Base-by-base conservation (phyloP, 2,888 invertebrate genomes). In the Subacronicta megacephala region DNA sequence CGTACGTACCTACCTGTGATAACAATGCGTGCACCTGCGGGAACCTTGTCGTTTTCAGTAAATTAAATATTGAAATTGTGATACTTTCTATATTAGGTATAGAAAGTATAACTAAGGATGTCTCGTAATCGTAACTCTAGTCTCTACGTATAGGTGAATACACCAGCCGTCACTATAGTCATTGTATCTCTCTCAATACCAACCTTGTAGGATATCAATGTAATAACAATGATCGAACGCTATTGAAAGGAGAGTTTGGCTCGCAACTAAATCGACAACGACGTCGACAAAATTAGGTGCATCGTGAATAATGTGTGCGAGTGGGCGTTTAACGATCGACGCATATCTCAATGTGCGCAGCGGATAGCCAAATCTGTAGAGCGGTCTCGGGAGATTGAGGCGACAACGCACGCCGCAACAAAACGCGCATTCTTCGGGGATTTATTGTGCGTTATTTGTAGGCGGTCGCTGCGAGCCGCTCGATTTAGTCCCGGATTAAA, bases 371-470 rank as follows among this genome's bases (percentile, higher is more conserved):
- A 81, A 80, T 82, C 67, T 74, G 81, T 78, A 74, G 73, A 80
- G 79, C 80, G 81, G 78, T 80, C 81, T 81, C 81, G 65, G 60
- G 85, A 84, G 82, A 82, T 77, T 74, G 79, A 74, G 74, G 61
- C 65, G 62, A 71, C 55, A 71, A 61, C 70, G 70, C 62, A 67
- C 64, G 63, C 58, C 62, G 68, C 72, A 73, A 79, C 81, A 78
- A 78, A 75, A 78, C 72, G 72, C 75, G 72, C 86, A 87, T 87
- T 88, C 87, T 82, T 75, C 59, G 65, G 67, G 77, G 81, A 88
- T 88, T 87, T 87, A 89, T 87, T 71, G 82, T 67, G 69, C 79
- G 80, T 78, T 80, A 83, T 82, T 81, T 80, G 81, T 78, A 79
- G 77, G 68, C 70, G 69, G 66, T 53, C 67, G 78, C 55, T 55